Percentiles rank a stretch among this genome's conserved stretches.
phyloP scores from a whole-genome alignment of 2,113 vertebrate species.

The Clupea harengus region DNA sequence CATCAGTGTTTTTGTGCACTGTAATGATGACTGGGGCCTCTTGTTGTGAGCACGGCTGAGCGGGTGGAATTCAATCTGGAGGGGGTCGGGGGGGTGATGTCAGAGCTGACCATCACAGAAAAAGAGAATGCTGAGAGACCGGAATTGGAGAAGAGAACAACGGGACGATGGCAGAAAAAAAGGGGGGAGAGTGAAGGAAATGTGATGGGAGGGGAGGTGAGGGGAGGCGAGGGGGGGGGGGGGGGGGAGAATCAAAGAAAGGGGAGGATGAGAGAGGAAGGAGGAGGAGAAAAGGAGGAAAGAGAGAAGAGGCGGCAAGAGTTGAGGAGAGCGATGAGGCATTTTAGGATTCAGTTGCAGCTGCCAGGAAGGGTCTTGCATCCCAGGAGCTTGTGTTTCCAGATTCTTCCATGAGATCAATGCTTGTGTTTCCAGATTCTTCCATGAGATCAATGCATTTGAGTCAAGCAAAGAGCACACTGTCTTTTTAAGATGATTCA shows the following conservation, averaged over 20 bases:
- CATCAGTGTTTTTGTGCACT: no score
- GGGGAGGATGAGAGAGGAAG: not conserved
- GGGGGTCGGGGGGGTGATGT: conserved; percentile 40
- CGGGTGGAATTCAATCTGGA: conserved; percentile 11
- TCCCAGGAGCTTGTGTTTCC: no score
- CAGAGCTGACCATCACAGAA: conserved; percentile 43
- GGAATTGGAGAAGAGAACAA: conserved; percentile 20
- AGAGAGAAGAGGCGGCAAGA: not conserved
- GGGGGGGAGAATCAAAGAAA: not conserved
- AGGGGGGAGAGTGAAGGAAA: not conserved
- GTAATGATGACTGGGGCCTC: conserved; percentile 7
- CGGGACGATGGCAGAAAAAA: not conserved
- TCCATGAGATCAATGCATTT: not conserved
- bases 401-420: no score
- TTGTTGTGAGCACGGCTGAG: not conserved
- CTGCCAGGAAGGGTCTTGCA: not conserved
- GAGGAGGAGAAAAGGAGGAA: not conserved
- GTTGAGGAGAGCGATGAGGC: not conserved
- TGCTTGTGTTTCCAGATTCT: not conserved
- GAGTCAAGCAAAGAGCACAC: not conserved
- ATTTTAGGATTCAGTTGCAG: not conserved
- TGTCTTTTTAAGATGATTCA: not conserved
- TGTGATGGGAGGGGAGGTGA: not conserved
- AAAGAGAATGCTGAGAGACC: conserved; percentile 42
- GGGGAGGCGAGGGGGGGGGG: not conserved